phyloP scores from a whole-genome alignment of 2,888 invertebrate species.

The Hipparchia semele region DNA sequence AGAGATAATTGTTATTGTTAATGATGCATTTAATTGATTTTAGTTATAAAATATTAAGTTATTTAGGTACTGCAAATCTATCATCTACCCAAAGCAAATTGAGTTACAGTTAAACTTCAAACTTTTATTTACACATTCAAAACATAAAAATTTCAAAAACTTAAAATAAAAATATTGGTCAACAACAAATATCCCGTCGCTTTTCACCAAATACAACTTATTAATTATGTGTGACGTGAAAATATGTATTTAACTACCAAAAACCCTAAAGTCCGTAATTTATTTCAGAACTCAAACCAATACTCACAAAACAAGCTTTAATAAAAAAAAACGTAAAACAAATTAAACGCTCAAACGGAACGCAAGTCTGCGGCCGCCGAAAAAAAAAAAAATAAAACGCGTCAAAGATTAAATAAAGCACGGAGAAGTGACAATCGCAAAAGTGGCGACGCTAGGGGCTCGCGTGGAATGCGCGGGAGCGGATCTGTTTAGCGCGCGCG shows the following conservation, averaged over 20 bases:
- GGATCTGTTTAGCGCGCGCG: slow-evolving; percentile 75
- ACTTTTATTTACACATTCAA: not conserved
- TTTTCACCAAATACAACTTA: slow-evolving; percentile 4
- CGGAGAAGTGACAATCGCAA: slow-evolving; percentile 59
- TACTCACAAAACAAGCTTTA: slow-evolving; percentile 35
- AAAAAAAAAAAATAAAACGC: slow-evolving; percentile 23
- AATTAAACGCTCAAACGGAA: slow-evolving; percentile 23
- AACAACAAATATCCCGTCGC: not conserved
- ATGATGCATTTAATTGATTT: not conserved
- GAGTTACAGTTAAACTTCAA: too few species aligned
- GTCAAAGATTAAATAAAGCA: slow-evolving; percentile 36
- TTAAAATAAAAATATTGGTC: not conserved
- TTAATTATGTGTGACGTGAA: not conserved
- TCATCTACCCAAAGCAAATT: too few species aligned
- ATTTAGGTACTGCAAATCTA: too few species aligned
- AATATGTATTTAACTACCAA: not conserved
- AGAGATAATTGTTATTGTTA: not conserved
- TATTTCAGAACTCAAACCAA: slow-evolving; percentile 37
- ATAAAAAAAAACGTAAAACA: slow-evolving; percentile 21
- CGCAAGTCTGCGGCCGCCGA: slow-evolving; percentile 8
- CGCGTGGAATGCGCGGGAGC: slow-evolving; percentile 79
- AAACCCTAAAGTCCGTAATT: slow-evolving; percentile 8
- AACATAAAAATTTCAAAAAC: not conserved
- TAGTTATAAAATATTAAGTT: not conserved
- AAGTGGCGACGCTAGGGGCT: slow-evolving; percentile 73